Evolutionary conservation across 2,888 invertebrate genomes (phyloP).

Genomic region (Rhorus exstirpatorius): DNA sequence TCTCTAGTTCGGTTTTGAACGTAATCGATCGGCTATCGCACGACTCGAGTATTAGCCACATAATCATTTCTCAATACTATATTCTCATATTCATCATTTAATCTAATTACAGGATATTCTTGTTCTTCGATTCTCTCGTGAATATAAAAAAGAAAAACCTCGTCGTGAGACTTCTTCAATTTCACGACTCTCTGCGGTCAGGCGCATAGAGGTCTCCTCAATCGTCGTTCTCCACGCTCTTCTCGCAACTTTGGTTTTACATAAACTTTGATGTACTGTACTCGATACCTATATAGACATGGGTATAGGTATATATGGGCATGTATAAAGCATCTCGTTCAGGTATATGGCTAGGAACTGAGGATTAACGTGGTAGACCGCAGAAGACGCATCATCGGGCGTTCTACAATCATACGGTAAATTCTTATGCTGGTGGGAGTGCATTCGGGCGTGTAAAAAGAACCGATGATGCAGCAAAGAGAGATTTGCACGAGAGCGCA

Average conservation of each 20-base stretch:
- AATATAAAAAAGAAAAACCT: neutral
- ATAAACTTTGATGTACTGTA: neutral
- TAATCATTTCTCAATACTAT: neutral
- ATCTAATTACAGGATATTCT: neutral
- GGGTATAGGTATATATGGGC: neutral
- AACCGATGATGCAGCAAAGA: conserved; percentile 33
- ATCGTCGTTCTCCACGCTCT: conserved; percentile 5
- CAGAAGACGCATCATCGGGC: conserved; percentile 38
- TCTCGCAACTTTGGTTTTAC: conserved; percentile 22
- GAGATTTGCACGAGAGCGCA: conserved; percentile 61
- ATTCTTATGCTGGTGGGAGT: conserved; percentile 15
- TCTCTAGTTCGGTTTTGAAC: conserved; percentile 9
- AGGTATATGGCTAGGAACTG: conserved; percentile 31
- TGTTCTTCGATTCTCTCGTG: neutral
- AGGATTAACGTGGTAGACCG: conserved; percentile 58
- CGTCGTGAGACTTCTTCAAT: conserved; percentile 37
- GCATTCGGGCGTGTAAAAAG: conserved; percentile 42
- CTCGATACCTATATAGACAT: neutral
- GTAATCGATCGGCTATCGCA: conserved; percentile 28
- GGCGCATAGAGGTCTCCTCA: neutral
- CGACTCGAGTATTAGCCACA: neutral
- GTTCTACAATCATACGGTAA: conserved; percentile 18
- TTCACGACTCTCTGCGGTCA: conserved; percentile 43
- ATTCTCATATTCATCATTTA: conserved; percentile 3
- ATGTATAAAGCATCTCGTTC: no score